Evolutionary conservation across 2,888 invertebrate genomes (phyloP).

Genomic region (Phania funesta): DNA sequence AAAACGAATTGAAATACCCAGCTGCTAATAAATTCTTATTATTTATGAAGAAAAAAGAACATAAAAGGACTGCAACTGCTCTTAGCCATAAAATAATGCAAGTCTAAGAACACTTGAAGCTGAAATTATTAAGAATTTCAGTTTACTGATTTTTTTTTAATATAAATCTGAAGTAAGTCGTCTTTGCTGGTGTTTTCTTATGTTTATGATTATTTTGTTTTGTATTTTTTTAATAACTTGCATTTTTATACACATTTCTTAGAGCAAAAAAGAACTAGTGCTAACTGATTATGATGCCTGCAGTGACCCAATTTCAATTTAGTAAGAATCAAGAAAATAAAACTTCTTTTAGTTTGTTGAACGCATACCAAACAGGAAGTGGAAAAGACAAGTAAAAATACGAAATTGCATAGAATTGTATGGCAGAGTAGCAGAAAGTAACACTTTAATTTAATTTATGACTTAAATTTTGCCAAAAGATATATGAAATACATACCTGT

Average conservation of each 20-base stretch:
- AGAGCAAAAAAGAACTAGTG: conserved; percentile 16
- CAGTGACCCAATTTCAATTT: conserved; percentile 61
- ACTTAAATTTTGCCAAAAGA: conserved; percentile 42
- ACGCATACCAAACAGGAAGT: conserved; percentile 48
- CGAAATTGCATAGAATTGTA: conserved; percentile 1
- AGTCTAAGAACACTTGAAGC: conserved; percentile 38
- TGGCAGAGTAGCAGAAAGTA: background rate
- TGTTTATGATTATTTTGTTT: background rate
- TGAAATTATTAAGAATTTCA: conserved; percentile 47
- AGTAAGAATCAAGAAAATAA: conserved; percentile 44
- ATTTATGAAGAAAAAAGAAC: background rate
- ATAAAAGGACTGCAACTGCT: background rate
- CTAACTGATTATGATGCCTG: conserved; percentile 62
- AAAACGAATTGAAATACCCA: conserved; percentile 5
- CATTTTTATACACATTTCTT: conserved; percentile 7
- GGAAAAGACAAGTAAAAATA: background rate
- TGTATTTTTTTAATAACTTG: background rate
- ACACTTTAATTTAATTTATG: conserved; percentile 51
- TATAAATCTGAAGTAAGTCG: conserved; percentile 26
- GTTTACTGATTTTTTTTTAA: conserved; percentile 2
- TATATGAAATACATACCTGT: conserved; percentile 52
- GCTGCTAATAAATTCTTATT: conserved; percentile 11
- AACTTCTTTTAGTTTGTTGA: conserved; percentile 36
- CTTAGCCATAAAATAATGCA: conserved; percentile 26
- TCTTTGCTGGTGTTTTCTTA: conserved; percentile 30